A percentile compares a stretch with the other conserved stretches of the same genome.
Conservation (phyloP, 2,888 invertebrate genomes). For the Urechis unicinctus region DNA sequence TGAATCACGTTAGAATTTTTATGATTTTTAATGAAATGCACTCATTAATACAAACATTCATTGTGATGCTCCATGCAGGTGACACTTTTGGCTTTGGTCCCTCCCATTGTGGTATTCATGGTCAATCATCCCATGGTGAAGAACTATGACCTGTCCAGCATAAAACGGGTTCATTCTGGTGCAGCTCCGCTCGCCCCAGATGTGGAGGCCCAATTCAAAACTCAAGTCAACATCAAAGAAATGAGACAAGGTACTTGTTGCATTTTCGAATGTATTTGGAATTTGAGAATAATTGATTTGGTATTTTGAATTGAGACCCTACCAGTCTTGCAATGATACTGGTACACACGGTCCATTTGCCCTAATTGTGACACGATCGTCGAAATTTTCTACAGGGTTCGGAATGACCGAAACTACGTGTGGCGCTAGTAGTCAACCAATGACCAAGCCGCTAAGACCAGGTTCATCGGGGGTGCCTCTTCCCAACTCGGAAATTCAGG, state of each 20-base stretch:
- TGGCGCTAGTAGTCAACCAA: conserved; percentile 23
- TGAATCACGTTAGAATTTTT: too few relatives aligned
- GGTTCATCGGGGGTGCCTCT: conserved; percentile 64
- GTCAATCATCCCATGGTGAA: conserved; percentile 62
- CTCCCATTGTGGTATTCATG: conserved; percentile 73
- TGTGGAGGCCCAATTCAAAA: conserved; percentile 1
- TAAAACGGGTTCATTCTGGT: conserved; percentile 67
- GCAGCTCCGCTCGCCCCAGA: conserved; percentile 76
- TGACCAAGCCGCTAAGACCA: conserved; percentile 53
- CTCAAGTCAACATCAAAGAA: not conserved
- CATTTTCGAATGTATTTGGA: too few relatives aligned
- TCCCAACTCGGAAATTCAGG: conserved; percentile 62
- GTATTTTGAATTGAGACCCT: too few relatives aligned
- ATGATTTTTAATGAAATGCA: too few relatives aligned
- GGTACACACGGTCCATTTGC: too few relatives aligned
- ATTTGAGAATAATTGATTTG: too few relatives aligned
- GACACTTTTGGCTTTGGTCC: conserved; percentile 67
- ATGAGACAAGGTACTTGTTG: conserved; percentile 12
- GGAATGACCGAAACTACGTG: conserved; percentile 40
- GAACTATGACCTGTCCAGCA: conserved; percentile 68
- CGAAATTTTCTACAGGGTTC: conserved; percentile 42
- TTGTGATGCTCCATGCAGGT: too few relatives aligned
- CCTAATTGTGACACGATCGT: too few relatives aligned
- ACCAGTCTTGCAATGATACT: too few relatives aligned
- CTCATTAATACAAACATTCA: too few relatives aligned